Base-by-base conservation (phyloP, 2,797 vertebrate species). In the Discoglossus pictus region DNA sequence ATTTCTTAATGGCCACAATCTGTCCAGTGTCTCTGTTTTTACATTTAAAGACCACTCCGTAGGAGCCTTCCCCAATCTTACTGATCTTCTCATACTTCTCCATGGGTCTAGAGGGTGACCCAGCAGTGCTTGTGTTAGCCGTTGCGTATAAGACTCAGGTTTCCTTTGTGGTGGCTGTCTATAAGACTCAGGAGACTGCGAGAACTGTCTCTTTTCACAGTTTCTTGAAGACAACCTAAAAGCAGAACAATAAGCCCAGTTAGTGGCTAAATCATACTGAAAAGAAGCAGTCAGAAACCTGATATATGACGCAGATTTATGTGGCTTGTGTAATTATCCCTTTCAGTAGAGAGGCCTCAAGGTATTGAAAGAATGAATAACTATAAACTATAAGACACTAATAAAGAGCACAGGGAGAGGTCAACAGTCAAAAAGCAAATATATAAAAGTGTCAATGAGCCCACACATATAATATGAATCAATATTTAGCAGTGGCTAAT, bases 21-120 rank as follows among this genome's bases (percentile, higher is more conserved):
- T 97, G 95, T 0, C 94, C 94, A 0, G 92, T 96, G 79, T 95
- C 92, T 74, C 77, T 90, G 76, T 93, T 93, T 44, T 93, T 88
- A 80, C 96, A 97, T 80, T 97, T 97, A 83, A 98, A 98, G 43
- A 98, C 96, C 0, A 95, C 91, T 17, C 96, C 96, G 44, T 97
- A 98, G 2, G 96, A 96, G 6, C 96, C 96, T 77, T 98, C 93
- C 0, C 96, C 96, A 31, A 98, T 92, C 79, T 95, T 95, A 1
- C 90, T 87, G 0, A 98, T 92, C 81, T 94, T 97, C 77, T 98
- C 95, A 56, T 97, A 97, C 78, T 93, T 96, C 83, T 98, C 96
- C 96, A 98, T 97, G 56, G 34, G 74, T 23, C 60, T n/a, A n/a
- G n/a, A n/a, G n/a, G n/a, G n/a, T n/a, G n/a, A n/a, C n/a, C n/a